Conservation (phyloP, 92 coral and sea anemone species). For the Siderastrea radians region DNA sequence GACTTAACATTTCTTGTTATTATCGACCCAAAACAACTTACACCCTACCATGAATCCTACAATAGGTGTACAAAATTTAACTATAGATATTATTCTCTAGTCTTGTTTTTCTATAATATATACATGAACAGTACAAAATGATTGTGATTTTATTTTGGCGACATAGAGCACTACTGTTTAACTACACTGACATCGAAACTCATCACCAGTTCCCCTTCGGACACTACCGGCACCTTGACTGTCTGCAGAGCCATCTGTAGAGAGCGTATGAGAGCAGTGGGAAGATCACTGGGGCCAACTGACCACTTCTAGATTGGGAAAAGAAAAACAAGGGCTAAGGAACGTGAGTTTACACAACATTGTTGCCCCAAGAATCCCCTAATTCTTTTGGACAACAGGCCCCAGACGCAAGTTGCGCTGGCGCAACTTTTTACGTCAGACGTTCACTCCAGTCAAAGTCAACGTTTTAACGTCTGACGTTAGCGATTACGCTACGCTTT, state of each 20-base stretch:
- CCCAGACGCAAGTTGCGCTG: too few relatives aligned
- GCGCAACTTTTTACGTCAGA: too few relatives aligned
- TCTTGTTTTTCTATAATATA: not conserved
- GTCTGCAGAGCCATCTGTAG: conserved; percentile 90
- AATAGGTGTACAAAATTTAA: too few relatives aligned
- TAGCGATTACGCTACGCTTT: too few relatives aligned
- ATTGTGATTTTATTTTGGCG: not conserved
- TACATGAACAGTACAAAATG: not conserved
- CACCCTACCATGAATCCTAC: too few relatives aligned
- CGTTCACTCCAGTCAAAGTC: too few relatives aligned
- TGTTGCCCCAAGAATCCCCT: not conserved
- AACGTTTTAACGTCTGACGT: too few relatives aligned
- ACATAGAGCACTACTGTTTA: conserved; percentile 3
- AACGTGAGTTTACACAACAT: not conserved
- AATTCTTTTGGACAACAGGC: too few relatives aligned
- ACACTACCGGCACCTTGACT: conserved; percentile 78
- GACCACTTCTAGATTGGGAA: conserved; percentile 84
- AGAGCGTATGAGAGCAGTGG: conserved; percentile 88
- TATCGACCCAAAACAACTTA: too few relatives aligned
- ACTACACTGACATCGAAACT: conserved; percentile 79
- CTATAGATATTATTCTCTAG: not conserved
- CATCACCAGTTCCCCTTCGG: conserved; percentile 78
- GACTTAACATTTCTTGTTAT: too few relatives aligned
- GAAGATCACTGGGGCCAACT: conserved; percentile 89
- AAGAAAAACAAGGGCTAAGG: not conserved